These are phyloP conservation scores for Rhinophrynus dorsalis DNA, from an alignment of 2,797 vertebrate genomes.

Conservation along the genomic window DNA sequence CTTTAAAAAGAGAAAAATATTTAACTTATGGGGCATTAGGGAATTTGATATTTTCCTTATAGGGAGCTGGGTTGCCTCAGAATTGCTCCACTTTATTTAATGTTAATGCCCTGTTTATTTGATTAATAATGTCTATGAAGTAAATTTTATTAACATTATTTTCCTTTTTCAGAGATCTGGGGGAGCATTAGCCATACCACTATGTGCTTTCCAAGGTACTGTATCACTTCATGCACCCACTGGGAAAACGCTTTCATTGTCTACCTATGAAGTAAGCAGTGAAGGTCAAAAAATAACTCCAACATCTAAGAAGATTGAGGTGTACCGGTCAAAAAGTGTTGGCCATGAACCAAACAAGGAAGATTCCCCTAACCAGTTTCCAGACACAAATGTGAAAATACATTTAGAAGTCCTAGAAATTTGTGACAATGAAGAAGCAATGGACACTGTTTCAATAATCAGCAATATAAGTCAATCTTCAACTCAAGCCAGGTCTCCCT, in stretches of 20 bases:
- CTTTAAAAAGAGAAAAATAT: no score
- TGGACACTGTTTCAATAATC: conserved; percentile 96
- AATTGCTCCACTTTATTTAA: no score
- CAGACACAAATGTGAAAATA: conserved; percentile 93
- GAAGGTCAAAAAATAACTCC: conserved; percentile 89
- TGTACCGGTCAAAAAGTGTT: conserved; percentile 94
- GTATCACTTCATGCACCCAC: conserved; percentile 93
- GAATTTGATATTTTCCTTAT: no score
- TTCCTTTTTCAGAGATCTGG: conserved; percentile 74
- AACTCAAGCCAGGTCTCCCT: conserved; percentile 87
- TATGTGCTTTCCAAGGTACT: conserved; percentile 94
- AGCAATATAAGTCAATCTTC: conserved; percentile 98
- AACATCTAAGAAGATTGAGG: conserved; percentile 86
- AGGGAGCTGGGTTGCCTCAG: no score
- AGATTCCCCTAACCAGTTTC: conserved; percentile 65
- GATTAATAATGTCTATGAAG: no score
- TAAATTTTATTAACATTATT: no score
- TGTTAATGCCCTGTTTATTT: no score
- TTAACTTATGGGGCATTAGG: no score
- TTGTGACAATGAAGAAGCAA: conserved; percentile 90
- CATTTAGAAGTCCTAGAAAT: conserved; percentile 98
- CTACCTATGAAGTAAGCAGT: conserved; percentile 94
- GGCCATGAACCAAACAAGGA: conserved; percentile 91
- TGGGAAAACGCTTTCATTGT: conserved; percentile 92
- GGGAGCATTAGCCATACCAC: conserved; percentile 83